Evolutionary conservation across 2,113 vertebrate genomes (phyloP).

Genomic region (Istiophorus platypterus): DNA sequence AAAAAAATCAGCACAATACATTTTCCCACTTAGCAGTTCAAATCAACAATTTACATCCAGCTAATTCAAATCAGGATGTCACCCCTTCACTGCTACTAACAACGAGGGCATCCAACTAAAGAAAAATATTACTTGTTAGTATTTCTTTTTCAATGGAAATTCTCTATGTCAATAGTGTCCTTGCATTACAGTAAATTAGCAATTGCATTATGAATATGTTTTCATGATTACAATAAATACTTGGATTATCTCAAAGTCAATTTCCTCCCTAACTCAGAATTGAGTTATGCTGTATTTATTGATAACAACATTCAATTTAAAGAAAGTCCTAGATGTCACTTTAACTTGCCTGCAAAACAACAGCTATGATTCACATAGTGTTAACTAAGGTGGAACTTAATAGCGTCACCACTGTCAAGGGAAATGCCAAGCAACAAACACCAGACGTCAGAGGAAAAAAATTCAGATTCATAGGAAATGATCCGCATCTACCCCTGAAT

Average conservation of each 20-base stretch:
- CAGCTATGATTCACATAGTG: neutral
- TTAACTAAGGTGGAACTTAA: neutral
- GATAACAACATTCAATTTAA: neutral
- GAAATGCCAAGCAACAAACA: too few relatives aligned
- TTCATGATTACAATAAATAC: conserved; percentile 17
- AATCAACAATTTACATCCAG: neutral
- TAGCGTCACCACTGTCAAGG: too few relatives aligned
- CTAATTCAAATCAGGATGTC: conserved; percentile 3
- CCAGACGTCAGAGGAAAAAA: too few relatives aligned
- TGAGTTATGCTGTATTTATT: conserved; percentile 29
- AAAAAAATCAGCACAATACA: neutral
- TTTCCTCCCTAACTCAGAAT: conserved; percentile 33
- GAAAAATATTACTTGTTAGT: conserved; percentile 10
- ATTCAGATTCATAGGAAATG: too few relatives aligned
- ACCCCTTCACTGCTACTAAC: conserved; percentile 13
- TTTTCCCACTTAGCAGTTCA: too few relatives aligned
- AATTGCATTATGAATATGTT: neutral
- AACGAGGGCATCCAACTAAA: neutral
- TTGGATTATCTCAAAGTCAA: conserved; percentile 23
- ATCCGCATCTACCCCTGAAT: too few relatives aligned
- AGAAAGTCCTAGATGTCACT: neutral
- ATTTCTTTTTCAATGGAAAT: conserved; percentile 10
- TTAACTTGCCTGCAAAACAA: conserved; percentile 19
- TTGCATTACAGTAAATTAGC: neutral
- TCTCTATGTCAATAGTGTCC: neutral